phyloP scores from a whole-genome alignment of 2,888 invertebrate species.

The Deroplatys truncata region DNA sequence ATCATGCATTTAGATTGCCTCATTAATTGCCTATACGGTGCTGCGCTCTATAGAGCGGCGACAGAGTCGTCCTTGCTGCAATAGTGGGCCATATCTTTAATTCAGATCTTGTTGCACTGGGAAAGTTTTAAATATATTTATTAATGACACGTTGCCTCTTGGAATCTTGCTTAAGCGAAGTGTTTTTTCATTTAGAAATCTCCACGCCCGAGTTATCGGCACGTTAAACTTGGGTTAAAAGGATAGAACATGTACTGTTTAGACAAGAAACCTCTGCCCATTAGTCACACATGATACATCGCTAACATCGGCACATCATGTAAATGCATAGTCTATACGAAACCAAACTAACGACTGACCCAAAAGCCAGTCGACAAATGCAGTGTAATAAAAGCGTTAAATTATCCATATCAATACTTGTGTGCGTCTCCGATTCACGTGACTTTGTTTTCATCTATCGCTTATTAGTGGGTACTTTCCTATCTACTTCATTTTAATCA shows the following conservation, averaged over 20 bases:
- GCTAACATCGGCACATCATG: not conserved
- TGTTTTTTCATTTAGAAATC: not conserved
- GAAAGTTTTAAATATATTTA: not conserved
- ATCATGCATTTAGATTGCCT: constrained; percentile 33
- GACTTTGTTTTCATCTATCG: too few relatives aligned
- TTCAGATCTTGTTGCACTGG: not conserved
- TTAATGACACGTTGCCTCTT: not conserved
- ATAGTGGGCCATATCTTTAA: not conserved
- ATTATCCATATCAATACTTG: too few relatives aligned
- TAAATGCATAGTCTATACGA: not conserved
- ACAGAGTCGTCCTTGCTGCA: not conserved
- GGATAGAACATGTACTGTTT: not conserved
- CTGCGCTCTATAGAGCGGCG: not conserved
- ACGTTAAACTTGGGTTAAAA: too few relatives aligned
- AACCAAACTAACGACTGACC: too few relatives aligned
- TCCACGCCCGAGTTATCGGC: not conserved
- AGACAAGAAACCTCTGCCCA: not conserved
- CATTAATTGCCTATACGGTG: constrained; percentile 28
- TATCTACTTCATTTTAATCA: too few relatives aligned
- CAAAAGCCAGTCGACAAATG: too few relatives aligned
- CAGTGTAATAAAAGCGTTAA: too few relatives aligned
- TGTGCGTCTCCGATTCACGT: too few relatives aligned
- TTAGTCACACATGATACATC: not conserved
- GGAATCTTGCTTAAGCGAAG: not conserved
- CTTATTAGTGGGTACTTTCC: too few relatives aligned